phyloP scores from a whole-genome alignment of 2,888 invertebrate genomes.

The Torymus aiolomorphi region DNA sequence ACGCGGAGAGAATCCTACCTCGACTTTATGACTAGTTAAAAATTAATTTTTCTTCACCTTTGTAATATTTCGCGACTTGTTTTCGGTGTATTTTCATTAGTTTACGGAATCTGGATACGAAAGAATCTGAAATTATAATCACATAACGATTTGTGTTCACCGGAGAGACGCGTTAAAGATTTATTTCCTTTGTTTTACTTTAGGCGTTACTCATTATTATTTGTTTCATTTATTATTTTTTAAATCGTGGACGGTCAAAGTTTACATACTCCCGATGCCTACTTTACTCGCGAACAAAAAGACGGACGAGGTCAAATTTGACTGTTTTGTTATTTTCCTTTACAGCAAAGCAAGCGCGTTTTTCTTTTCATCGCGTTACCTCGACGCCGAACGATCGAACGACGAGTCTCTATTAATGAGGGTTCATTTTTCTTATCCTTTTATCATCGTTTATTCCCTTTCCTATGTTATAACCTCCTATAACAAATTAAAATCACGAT shows the following conservation, averaged over 20 bases:
- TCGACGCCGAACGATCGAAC: constrained; percentile 41
- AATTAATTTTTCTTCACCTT: constrained; percentile 61
- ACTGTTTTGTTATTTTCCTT: constrained; percentile 26
- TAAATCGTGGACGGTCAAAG: constrained; percentile 57
- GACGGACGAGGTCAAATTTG: constrained; percentile 52
- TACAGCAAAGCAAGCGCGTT: constrained; percentile 36
- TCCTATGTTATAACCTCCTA: constrained; percentile 60
- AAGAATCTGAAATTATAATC: constrained; percentile 38
- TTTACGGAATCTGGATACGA: constrained; percentile 49
- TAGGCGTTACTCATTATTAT: constrained; percentile 47
- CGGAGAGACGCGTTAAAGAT: constrained; percentile 54
- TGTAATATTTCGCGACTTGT: constrained; percentile 40
- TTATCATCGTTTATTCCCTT: constrained; percentile 57
- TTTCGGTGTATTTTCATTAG: constrained; percentile 23
- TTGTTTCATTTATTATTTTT: constrained; percentile 44
- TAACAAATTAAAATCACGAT: constrained; percentile 57
- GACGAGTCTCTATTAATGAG: constrained; percentile 14
- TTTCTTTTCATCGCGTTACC: constrained; percentile 2
- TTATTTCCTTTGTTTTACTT: constrained; percentile 37
- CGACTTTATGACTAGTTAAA: constrained; percentile 71
- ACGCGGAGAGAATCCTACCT: constrained; percentile 67
- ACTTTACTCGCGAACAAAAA: constrained; percentile 47
- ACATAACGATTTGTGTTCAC: constrained; percentile 29
- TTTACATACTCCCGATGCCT: constrained; percentile 48
- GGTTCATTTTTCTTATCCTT: constrained; percentile 25